A percentile compares a stretch with the other conserved stretches of the same genome.
Conservation (phyloP, 2,113 vertebrate species). For the Thryonomys swinderianus region DNA sequence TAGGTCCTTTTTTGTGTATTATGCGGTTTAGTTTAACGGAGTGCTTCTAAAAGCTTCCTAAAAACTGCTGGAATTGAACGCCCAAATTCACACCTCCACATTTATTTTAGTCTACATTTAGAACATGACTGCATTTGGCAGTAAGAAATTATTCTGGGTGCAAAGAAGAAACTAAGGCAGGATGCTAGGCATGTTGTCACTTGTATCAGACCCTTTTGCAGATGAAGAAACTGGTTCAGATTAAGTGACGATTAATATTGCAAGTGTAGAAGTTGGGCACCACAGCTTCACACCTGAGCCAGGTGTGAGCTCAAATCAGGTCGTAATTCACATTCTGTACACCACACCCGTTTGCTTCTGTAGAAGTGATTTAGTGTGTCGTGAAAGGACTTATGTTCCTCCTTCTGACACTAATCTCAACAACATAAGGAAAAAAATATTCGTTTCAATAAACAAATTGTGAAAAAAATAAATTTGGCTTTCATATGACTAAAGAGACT, state of each 20-base stretch:
- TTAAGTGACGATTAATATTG: not conserved
- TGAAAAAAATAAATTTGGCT: not conserved
- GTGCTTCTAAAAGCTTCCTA: not conserved
- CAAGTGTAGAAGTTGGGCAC: not conserved
- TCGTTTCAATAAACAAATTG: too few species aligned
- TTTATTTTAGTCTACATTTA: not conserved
- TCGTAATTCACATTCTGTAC: not conserved
- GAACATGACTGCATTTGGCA: not conserved
- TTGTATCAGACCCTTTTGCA: not conserved
- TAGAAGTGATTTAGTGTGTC: not conserved
- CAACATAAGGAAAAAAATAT: not conserved
- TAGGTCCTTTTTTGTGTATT: not conserved
- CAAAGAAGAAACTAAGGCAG: not conserved
- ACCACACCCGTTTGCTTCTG: not conserved
- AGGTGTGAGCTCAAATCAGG: not conserved
- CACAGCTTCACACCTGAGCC: not conserved
- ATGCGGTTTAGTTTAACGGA: not conserved
- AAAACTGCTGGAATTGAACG: slow-evolving; percentile 8
- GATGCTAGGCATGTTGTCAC: not conserved
- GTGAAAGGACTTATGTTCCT: not conserved
- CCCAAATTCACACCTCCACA: not conserved
- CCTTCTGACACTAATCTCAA: not conserved
- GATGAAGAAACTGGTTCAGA: not conserved
- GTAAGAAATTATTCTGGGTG: not conserved
- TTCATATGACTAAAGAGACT: not conserved